Conservation (phyloP, 1,140 invertebrate species). For the Pogonus chalceus region DNA sequence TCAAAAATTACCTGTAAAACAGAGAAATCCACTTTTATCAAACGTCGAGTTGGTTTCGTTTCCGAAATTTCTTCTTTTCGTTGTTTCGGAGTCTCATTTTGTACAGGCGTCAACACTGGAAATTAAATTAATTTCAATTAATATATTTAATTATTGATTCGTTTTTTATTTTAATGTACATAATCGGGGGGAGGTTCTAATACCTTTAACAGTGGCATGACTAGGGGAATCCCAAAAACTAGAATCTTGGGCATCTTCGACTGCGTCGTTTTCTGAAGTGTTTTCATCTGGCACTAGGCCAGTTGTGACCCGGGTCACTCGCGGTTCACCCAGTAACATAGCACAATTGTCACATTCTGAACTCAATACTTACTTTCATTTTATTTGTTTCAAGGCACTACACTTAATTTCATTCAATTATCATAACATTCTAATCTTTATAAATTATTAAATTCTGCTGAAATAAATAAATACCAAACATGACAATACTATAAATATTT, state of each 20-base stretch:
- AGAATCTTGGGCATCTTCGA: not conserved
- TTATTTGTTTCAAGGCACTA: too few relatives aligned
- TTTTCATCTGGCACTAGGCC: not conserved
- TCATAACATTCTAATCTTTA: too few relatives aligned
- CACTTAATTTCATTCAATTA: too few relatives aligned
- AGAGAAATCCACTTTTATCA: slow-evolving; percentile 61
- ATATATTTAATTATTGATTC: not conserved
- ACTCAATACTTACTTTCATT: too few relatives aligned
- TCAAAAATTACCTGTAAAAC: slow-evolving; percentile 47
- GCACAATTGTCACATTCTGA: slow-evolving; percentile 2
- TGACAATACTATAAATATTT: too few relatives aligned
- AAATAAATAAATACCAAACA: too few relatives aligned
- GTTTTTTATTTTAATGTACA: not conserved
- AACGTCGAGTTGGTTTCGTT: slow-evolving; percentile 39
- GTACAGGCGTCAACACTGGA: slow-evolving; percentile 1
- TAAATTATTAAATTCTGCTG: too few relatives aligned
- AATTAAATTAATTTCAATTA: not conserved
- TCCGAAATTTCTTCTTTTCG: slow-evolving; percentile 22
- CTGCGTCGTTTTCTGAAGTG: not conserved
- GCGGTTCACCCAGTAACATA: not conserved
- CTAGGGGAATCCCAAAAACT: slow-evolving; percentile 4
- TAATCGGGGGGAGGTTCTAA: too few relatives aligned
- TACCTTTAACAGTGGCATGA: slow-evolving; percentile 1
- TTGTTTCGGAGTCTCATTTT: slow-evolving; percentile 1
- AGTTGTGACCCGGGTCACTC: not conserved